Base-by-base conservation (phyloP, 2,797 vertebrate genomes). In the Enoplosus armatus region DNA sequence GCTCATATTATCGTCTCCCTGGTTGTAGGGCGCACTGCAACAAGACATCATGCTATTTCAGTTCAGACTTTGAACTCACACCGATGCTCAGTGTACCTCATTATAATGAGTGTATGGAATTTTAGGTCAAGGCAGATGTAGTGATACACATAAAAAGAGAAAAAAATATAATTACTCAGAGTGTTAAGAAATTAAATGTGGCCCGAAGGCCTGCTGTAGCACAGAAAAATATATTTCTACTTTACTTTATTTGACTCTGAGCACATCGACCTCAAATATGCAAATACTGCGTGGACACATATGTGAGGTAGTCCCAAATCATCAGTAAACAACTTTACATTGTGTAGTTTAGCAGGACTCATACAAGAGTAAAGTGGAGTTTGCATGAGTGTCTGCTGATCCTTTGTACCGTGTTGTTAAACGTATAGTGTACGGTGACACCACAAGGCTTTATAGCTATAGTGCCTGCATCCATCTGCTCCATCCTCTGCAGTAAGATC, bases 401-500 rank as follows among this genome's bases (percentile, higher is more conserved):
- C 63, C 56, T 64, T 81, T 84, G 33, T 51, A 27, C 26, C 60
- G n/a, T 63, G 64, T 61, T 56, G 53, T 59, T 62, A 80, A 89
- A 84, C 61, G 53, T 64, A 79, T 35, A 60, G 35, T 66, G 53
- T 56, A 53, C 58, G 27, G 41, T 75, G 75, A 67, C 65, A 77
- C 65, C 55, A 26, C 37, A 1, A 75, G 64, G 64, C 60, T 82
- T 71, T 64, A 48, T 61, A 68, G 67, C 39, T 43, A 22, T 47
- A 47, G 7, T 64, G 75, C 41, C 65, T 70, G 33, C 55, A 79
- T 77, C 81, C 81, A 89, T 89, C 88, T 89, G 88, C 76, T 85
- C 58, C 64, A 77, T 75, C 81, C 79, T 62, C 73, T 22, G 6
- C 72, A 72, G 2, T 12, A 29, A 47, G 41, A 69, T 79, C 74